phyloP scores from a whole-genome alignment of 1,140 invertebrate species.

The Ridgeia piscesae region DNA sequence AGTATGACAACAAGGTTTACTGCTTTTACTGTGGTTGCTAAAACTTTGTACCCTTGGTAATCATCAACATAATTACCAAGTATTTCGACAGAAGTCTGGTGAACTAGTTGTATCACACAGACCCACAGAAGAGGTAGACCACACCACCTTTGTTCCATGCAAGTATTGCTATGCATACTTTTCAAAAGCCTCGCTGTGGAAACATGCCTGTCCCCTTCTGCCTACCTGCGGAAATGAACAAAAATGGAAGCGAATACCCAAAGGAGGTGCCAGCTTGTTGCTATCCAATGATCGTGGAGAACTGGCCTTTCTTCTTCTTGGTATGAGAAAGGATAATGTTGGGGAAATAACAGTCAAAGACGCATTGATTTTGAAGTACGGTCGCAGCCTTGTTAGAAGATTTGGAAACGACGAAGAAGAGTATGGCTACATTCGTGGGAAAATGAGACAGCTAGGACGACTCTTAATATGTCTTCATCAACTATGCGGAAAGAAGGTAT shows the following conservation, averaged over 20 bases:
- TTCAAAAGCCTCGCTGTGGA: neutral
- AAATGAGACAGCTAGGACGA: neutral
- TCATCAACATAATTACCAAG: no score
- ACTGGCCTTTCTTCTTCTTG: neutral
- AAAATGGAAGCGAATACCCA: neutral
- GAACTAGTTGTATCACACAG: no score
- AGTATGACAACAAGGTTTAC: no score
- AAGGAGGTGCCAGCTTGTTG: neutral
- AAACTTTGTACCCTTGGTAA: no score
- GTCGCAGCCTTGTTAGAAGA: neutral
- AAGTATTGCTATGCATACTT: neutral
- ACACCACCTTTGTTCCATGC: neutral
- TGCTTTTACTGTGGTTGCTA: no score
- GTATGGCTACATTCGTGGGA: neutral
- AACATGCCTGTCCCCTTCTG: neutral
- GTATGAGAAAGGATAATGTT: neutral
- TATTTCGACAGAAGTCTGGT: no score
- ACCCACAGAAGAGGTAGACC: no score
- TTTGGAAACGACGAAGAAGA: neutral
- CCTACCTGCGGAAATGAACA: neutral
- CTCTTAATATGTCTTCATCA: neutral
- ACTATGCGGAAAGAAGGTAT: neutral
- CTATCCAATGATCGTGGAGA: neutral
- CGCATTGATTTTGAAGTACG: neutral
- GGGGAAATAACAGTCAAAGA: neutral